Evolutionary conservation across 2,113 vertebrate species (phyloP).

Genomic region (Planiliza haematocheilus): DNA sequence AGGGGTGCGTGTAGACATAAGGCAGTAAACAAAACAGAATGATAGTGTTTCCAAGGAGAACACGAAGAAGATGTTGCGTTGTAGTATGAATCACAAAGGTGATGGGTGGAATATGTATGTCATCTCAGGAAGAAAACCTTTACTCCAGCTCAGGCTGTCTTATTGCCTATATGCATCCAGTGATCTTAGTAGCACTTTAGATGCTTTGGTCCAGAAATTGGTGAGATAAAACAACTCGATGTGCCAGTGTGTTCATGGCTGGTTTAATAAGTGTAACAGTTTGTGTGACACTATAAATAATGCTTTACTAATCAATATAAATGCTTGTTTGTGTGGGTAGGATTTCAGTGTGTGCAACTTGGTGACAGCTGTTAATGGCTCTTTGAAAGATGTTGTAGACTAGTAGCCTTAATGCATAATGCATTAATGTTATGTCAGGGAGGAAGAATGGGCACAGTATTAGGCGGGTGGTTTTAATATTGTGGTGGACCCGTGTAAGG

Average conservation of each 20-base stretch:
- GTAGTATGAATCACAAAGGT: conserved; percentile 21
- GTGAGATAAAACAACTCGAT: not conserved
- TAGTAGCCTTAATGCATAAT: not conserved
- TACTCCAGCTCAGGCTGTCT: conserved; percentile 4
- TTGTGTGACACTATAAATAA: conserved; percentile 2
- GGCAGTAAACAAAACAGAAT: conserved; percentile 32
- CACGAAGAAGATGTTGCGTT: conserved; percentile 1
- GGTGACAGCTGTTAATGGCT: conserved; percentile 12
- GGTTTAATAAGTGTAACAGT: conserved; percentile 21
- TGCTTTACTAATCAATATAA: conserved; percentile 32
- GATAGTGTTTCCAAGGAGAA: conserved; percentile 5
- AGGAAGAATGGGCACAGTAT: not conserved
- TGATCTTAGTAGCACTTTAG: conserved; percentile 15
- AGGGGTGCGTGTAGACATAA: conserved; percentile 17
- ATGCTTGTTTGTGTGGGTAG: conserved; percentile 23
- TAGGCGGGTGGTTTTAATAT: no score
- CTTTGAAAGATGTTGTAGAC: not conserved
- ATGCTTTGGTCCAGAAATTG: conserved; percentile 5
- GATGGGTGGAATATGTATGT: conserved; percentile 18
- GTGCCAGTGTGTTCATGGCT: conserved; percentile 1
- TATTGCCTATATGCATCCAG: conserved; percentile 12
- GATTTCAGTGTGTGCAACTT: conserved; percentile 29
- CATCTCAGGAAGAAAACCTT: conserved; percentile 26
- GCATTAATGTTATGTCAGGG: not conserved
- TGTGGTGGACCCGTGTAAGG: no score